Conservation (phyloP, 53 echinoderm and acorn worm genomes). For the Henricia sp. region DNA sequence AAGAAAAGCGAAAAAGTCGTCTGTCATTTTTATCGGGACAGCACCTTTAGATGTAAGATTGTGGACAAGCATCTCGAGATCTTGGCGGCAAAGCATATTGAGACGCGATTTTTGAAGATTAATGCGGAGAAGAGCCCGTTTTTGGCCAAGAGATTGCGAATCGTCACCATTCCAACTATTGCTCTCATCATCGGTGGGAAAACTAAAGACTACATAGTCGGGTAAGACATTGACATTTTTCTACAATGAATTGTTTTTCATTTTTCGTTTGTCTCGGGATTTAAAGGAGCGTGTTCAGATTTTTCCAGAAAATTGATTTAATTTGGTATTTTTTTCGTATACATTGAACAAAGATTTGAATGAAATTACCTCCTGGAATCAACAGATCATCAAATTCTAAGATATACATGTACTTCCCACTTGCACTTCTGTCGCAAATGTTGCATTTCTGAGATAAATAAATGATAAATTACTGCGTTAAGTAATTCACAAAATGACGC, state of each 20-base stretch:
- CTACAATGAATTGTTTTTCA: background rate
- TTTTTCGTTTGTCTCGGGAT: background rate
- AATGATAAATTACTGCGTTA: no score
- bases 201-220: constrained; percentile 95
- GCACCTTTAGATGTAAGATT: constrained; percentile 90
- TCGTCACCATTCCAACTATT: constrained; percentile 88
- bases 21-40: constrained; percentile 94
- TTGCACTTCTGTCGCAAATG: no score
- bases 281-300: no score
- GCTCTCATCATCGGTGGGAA: constrained; percentile 89
- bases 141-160: constrained; percentile 82
- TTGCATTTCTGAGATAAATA: no score
- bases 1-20: constrained; percentile 94
- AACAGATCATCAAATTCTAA: no score
- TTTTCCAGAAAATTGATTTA: no score
- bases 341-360: no score
- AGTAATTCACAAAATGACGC: no score
- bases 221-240: constrained; percentile 74
- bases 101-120: constrained; percentile 96
- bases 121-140: constrained; percentile 95
- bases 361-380: no score
- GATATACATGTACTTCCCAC: no score
- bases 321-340: no score
- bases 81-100: constrained; percentile 86
- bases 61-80: constrained; percentile 84